Conservation (phyloP, 2,113 vertebrate species). For the Ellobius talpinus region DNA sequence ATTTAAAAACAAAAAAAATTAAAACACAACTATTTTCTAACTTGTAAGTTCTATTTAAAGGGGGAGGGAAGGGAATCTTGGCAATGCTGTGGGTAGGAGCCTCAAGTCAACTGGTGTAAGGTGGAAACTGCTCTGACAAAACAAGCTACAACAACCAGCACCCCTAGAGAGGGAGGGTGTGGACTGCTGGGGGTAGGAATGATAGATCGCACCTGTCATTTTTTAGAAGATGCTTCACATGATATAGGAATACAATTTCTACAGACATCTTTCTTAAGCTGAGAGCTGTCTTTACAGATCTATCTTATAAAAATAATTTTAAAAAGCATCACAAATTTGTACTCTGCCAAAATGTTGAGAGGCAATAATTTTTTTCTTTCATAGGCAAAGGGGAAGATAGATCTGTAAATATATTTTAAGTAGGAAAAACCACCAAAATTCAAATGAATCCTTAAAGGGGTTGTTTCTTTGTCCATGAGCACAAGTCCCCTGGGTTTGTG, state of each 20-base stretch:
- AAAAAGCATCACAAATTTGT: conserved; percentile 91
- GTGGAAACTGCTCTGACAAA: conserved; percentile 83
- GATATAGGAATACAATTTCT: conserved; percentile 90
- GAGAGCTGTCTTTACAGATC: conserved; percentile 93
- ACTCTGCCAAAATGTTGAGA: conserved; percentile 94
- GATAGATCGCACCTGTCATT: conserved; percentile 81
- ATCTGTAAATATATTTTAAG: conserved; percentile 84
- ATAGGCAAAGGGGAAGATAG: conserved; percentile 62
- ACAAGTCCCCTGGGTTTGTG: conserved; percentile 35
- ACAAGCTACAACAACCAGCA: conserved; percentile 53
- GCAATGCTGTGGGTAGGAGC: conserved; percentile 72
- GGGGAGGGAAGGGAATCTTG: conserved; percentile 66
- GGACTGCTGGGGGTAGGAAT: conserved; percentile 14
- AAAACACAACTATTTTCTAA: conserved; percentile 94
- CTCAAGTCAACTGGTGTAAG: conserved; percentile 82
- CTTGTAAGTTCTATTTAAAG: conserved; percentile 95
- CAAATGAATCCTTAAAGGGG: conserved; percentile 58
- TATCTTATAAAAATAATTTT: conserved; percentile 87
- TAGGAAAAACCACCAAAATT: conserved; percentile 68
- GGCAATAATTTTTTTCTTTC: conserved; percentile 88
- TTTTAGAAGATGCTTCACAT: conserved; percentile 89
- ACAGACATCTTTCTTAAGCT: conserved; percentile 90
- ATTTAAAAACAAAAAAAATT: conserved; percentile 87
- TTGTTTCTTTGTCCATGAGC: conserved; percentile 56
- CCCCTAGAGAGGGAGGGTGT: conserved; percentile 81